Evolutionary conservation across 2,888 invertebrate genomes (phyloP).

Genomic region (Drosophila atripex): DNA sequence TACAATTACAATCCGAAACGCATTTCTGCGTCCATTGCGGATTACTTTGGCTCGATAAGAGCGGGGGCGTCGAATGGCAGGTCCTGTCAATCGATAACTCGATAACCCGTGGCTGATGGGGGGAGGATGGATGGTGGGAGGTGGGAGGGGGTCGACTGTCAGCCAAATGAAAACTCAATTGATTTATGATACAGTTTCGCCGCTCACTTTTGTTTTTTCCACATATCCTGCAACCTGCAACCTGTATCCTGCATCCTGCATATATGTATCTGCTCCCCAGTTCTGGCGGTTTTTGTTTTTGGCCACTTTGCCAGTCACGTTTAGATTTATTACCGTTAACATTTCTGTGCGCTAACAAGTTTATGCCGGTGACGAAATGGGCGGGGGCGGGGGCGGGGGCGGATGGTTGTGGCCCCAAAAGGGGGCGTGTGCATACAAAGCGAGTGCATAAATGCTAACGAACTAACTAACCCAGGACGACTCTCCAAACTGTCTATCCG

Average conservation of each 20-base stretch:
- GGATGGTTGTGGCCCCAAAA: not conserved
- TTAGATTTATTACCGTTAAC: conserved; percentile 65
- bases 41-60: conserved; percentile 7
- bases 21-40: conserved; percentile 24
- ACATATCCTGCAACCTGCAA: not conserved
- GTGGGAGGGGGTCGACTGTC: no score
- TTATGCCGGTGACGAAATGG: conserved; percentile 17
- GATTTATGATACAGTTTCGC: conserved; percentile 34
- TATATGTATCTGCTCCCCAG: no score
- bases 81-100: conserved; percentile 13
- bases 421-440: conserved; percentile 57
- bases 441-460: conserved; percentile 77
- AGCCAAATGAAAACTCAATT: conserved; percentile 40
- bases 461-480: conserved; percentile 73
- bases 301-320: conserved; percentile 42
- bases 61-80: not conserved
- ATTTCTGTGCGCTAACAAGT: conserved; percentile 54
- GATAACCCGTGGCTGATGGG: conserved; percentile 19
- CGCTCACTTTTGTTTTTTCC: conserved; percentile 11
- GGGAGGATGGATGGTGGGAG: no score
- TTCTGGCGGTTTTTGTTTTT: not conserved
- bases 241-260: no score
- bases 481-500: conserved; percentile 29
- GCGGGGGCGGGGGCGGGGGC: not conserved
- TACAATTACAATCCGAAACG: conserved; percentile 22